Percentiles rank a stretch among this genome's conserved stretches.
Conservation (phyloP, 2,888 invertebrate genomes). For the Cheilosia impressa region DNA sequence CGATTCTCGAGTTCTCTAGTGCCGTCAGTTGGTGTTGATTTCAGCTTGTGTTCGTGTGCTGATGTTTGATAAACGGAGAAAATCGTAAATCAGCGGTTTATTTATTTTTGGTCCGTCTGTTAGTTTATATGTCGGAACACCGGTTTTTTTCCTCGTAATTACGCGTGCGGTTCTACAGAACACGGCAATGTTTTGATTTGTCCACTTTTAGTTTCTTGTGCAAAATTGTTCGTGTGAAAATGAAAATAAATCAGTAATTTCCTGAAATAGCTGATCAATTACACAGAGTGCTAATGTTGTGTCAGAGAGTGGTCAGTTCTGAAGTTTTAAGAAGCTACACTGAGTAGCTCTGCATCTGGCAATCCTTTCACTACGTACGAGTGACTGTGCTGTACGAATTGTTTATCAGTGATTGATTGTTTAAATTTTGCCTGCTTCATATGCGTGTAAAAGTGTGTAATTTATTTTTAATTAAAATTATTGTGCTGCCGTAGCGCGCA, state of each 20-base stretch:
- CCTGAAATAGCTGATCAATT: neutral
- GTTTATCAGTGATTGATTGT: constrained; percentile 32
- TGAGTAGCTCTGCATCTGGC: neutral
- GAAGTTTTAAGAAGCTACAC: neutral
- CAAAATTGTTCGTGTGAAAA: constrained; percentile 6
- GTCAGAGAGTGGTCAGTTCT: constrained; percentile 10
- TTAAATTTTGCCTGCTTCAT: neutral
- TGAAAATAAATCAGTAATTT: neutral
- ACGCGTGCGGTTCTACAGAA: constrained; percentile 48
- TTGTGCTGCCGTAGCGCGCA: constrained; percentile 20
- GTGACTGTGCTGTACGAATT: neutral
- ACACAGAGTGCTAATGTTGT: neutral
- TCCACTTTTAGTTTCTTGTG: constrained; percentile 9
- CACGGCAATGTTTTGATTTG: constrained; percentile 29
- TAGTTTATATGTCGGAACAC: constrained; percentile 31
- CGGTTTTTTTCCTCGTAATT: constrained; percentile 45
- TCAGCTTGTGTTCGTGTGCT: constrained; percentile 9
- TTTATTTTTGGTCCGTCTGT: constrained; percentile 13
- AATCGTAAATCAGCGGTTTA: constrained; percentile 25
- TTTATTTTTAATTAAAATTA: constrained; percentile 14
- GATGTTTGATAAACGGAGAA: constrained; percentile 41
- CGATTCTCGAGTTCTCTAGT: constrained; percentile 11
- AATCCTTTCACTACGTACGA: neutral
- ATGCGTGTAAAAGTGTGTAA: constrained; percentile 30
- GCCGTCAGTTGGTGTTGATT: constrained; percentile 22